Conservation (phyloP, 1,140 invertebrate species). For the Triops longicaudatus region DNA sequence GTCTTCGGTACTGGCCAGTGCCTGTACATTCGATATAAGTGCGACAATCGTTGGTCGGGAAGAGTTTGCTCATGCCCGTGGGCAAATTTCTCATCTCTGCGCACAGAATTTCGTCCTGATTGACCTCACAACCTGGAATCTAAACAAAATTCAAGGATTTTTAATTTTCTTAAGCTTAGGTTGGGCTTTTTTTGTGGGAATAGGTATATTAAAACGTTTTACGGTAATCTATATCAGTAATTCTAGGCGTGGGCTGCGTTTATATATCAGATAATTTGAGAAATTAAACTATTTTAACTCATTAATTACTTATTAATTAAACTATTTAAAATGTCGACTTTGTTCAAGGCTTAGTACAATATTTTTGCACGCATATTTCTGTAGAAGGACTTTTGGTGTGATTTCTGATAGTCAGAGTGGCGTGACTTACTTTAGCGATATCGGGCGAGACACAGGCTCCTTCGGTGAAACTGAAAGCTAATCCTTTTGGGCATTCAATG, state of each 20-base stretch:
- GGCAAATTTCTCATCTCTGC: background rate
- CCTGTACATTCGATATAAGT: background rate
- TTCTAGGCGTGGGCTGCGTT: no score
- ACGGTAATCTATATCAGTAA: no score
- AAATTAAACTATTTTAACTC: no score
- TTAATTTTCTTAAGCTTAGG: no score
- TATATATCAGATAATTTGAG: no score
- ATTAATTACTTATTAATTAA: no score
- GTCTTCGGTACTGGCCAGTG: background rate
- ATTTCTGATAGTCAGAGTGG: background rate
- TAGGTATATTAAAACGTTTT: no score
- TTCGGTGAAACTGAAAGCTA: background rate
- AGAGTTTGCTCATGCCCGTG: background rate
- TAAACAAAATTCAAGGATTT: background rate
- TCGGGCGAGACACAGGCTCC: constrained; percentile 16
- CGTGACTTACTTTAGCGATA: constrained; percentile 19
- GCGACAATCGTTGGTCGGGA: background rate
- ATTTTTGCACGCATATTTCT: no score
- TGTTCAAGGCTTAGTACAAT: no score
- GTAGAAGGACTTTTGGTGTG: no score
- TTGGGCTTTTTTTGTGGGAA: no score
- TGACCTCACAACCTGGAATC: background rate
- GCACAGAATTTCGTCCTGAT: background rate
- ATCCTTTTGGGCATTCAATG: constrained; percentile 11
- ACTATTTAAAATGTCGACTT: no score